Conservation (phyloP, 2,888 invertebrate species). For the Trissoscelio sp. region DNA sequence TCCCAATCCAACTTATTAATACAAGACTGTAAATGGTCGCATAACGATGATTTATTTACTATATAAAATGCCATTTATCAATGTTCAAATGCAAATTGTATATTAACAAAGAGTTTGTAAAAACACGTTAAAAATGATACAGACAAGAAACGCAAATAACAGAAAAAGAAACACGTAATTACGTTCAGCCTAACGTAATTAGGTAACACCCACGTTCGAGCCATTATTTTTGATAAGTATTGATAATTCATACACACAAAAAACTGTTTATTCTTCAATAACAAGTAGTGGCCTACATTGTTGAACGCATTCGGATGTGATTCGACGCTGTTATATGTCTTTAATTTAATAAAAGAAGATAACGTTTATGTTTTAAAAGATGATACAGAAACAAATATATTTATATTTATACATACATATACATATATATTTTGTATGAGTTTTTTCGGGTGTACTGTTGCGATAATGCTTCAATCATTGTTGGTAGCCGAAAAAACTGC, state of each 20-base stretch:
- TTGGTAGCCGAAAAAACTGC: slow-evolving; percentile 29
- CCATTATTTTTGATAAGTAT: slow-evolving; percentile 50
- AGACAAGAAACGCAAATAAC: slow-evolving; percentile 24
- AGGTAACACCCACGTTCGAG: slow-evolving; percentile 2
- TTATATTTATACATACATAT: slow-evolving; percentile 40
- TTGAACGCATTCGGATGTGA: slow-evolving; percentile 35
- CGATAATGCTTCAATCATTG: neutral
- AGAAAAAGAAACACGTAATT: slow-evolving; percentile 39
- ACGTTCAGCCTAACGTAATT: slow-evolving; percentile 28
- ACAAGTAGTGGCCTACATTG: slow-evolving; percentile 27
- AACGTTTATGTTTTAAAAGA: slow-evolving; percentile 24
- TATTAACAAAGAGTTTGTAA: slow-evolving; percentile 48
- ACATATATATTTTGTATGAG: slow-evolving; percentile 46
- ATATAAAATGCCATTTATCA: slow-evolving; percentile 62
- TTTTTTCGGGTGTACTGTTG: slow-evolving; percentile 32
- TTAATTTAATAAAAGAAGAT: slow-evolving; percentile 16
- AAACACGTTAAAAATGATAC: slow-evolving; percentile 10
- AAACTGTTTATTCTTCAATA: slow-evolving; percentile 33
- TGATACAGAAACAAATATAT: slow-evolving; percentile 23
- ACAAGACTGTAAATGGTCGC: slow-evolving; percentile 62
- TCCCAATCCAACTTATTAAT: slow-evolving; percentile 84
- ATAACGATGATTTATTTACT: slow-evolving; percentile 28
- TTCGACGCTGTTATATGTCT: slow-evolving; percentile 45
- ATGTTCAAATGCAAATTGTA: slow-evolving; percentile 53
- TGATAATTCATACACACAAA: slow-evolving; percentile 30